phyloP scores from a whole-genome alignment of 2,113 vertebrate genomes.

The Numida meleagris region DNA sequence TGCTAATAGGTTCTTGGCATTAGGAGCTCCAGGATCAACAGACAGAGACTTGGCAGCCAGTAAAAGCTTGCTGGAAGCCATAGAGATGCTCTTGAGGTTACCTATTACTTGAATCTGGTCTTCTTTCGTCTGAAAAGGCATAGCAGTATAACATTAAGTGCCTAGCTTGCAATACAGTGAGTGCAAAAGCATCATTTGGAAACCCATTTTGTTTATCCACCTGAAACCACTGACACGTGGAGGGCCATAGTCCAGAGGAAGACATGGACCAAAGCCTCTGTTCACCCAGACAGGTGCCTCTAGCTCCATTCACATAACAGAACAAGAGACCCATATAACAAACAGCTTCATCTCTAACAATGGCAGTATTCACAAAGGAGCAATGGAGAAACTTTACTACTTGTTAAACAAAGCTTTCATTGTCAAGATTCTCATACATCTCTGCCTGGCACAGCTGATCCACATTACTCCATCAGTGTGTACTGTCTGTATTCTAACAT shows the following conservation, averaged over 20 bases:
- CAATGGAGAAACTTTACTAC: constrained; percentile 9
- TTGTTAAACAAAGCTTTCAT: constrained; percentile 70
- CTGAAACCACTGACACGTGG: not conserved
- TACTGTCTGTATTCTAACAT: not conserved
- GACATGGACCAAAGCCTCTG: not conserved
- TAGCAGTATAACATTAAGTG: not conserved
- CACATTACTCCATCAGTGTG: not conserved
- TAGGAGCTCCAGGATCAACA: constrained; percentile 96
- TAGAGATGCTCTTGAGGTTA: constrained; percentile 98
- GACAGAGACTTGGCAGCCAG: constrained; percentile 98
- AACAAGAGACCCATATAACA: not conserved
- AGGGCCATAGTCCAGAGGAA: not conserved
- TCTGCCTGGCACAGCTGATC: constrained; percentile 74
- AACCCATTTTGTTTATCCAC: not conserved
- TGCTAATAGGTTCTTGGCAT: constrained; percentile 96
- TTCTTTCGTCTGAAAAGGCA: constrained; percentile 88
- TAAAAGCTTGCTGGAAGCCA: constrained; percentile 97
- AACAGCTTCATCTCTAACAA: constrained; percentile 18
- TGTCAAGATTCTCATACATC: constrained; percentile 37
- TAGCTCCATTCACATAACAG: not conserved
- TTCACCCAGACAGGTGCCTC: constrained; percentile 28
- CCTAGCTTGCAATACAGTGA: not conserved
- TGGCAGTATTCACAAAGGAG: constrained; percentile 2
- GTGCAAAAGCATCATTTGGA: not conserved
- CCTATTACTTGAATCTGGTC: constrained; percentile 99